These are phyloP conservation scores for Petaurus breviceps DNA, from an alignment of 2,113 vertebrate genomes.

Conservation along the genomic window DNA sequence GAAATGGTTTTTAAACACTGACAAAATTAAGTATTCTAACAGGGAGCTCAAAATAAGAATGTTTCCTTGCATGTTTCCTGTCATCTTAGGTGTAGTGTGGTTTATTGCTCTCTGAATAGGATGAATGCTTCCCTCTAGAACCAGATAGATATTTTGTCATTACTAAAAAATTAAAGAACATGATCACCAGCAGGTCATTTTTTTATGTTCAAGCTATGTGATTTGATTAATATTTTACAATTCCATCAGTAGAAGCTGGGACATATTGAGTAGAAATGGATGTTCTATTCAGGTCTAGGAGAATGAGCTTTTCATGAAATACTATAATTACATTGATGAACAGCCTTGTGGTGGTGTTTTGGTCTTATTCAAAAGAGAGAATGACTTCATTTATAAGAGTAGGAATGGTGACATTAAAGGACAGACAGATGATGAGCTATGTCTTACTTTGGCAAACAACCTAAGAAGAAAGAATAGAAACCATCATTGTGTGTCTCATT, in stretches of 20 bases:
- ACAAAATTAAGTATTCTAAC: slow-evolving; percentile 2
- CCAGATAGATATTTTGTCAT: not conserved
- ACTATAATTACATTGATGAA: not conserved
- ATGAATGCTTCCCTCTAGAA: not conserved
- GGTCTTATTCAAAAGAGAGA: not conserved
- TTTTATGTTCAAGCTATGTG: not conserved
- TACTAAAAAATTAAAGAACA: slow-evolving; percentile 36
- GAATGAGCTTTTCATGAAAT: not conserved
- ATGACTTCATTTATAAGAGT: not conserved
- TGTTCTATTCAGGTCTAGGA: not conserved
- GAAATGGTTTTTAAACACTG: not conserved
- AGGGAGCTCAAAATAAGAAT: slow-evolving; percentile 2
- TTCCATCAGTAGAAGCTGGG: not conserved
- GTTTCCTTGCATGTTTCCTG: not conserved
- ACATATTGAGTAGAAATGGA: not conserved
- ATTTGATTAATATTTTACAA: not conserved
- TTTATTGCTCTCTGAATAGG: slow-evolving; percentile 11
- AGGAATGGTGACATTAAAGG: not conserved
- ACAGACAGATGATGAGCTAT: not conserved
- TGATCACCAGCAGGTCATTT: not conserved
- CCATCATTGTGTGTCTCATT: not conserved
- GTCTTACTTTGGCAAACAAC: not conserved
- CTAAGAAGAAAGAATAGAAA: not conserved
- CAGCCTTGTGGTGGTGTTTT: not conserved
- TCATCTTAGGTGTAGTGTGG: not conserved